Evolutionary conservation across 2,113 vertebrate genomes (phyloP).

Genomic region (Neotoma lepida): DNA sequence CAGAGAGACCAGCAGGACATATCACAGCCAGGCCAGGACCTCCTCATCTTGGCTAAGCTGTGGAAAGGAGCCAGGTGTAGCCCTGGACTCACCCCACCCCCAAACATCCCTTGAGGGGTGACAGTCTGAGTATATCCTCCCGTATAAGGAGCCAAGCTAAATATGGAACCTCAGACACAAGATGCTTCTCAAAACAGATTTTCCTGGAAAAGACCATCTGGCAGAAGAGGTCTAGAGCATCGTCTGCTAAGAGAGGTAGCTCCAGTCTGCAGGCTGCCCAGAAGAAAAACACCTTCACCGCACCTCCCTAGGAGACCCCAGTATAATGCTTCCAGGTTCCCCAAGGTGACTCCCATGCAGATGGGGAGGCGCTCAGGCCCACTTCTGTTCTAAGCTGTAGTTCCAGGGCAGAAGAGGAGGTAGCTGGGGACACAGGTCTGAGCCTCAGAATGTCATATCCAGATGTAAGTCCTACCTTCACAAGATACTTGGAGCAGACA

Average conservation of each 20-base stretch:
- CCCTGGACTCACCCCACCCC: neutral
- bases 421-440: neutral
- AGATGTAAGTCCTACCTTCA: neutral
- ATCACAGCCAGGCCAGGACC: neutral
- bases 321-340: neutral
- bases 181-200: slow-evolving; percentile 81
- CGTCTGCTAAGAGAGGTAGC: slow-evolving; percentile 51
- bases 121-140: slow-evolving; percentile 78
- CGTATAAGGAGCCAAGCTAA: slow-evolving; percentile 75
- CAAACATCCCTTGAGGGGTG: slow-evolving; percentile 40
- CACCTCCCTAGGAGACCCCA: neutral
- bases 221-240: slow-evolving; percentile 70
- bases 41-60: neutral
- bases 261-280: neutral
- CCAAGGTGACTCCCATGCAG: neutral
- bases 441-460: neutral
- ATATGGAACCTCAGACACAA: slow-evolving; percentile 80
- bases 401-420: neutral
- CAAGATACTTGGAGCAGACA: neutral
- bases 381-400: neutral
- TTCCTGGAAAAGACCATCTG: slow-evolving; percentile 84
- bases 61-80: slow-evolving; percentile 44
- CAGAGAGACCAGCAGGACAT: slow-evolving; percentile 1
- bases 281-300: slow-evolving; percentile 27
- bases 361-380: neutral